Conservation (phyloP, 1,140 invertebrate genomes). For the Triops cancriformis region DNA sequence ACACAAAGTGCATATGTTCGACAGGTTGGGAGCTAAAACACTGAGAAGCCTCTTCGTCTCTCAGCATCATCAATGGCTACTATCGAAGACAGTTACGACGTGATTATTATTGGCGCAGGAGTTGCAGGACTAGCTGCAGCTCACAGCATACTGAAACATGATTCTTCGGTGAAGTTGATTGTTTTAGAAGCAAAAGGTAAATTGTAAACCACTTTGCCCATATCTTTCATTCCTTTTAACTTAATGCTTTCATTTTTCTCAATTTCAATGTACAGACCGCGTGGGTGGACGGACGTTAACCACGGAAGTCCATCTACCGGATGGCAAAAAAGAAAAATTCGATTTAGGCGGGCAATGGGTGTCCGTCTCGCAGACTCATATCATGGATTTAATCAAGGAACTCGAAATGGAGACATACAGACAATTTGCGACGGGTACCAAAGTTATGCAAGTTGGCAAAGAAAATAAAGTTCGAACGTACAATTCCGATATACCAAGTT, state of each 20-base stretch:
- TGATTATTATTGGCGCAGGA: slow-evolving; percentile 26
- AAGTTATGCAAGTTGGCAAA: slow-evolving; percentile 39
- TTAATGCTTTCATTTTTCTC: background rate
- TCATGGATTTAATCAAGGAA: slow-evolving; percentile 33
- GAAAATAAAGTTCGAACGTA: slow-evolving; percentile 36
- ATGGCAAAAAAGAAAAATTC: slow-evolving; percentile 30
- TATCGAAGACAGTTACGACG: slow-evolving; percentile 12
- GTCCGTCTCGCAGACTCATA: slow-evolving; percentile 33
- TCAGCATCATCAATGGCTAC: background rate
- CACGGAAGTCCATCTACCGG: slow-evolving; percentile 25
- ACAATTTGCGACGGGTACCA: slow-evolving; percentile 39
- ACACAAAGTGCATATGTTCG: background rate
- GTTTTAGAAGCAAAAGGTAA: slow-evolving; percentile 28
- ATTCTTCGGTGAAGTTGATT: slow-evolving; percentile 15
- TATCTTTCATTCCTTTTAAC: background rate
- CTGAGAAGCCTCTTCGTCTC: background rate
- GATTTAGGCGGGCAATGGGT: slow-evolving; percentile 37
- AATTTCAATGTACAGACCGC: slow-evolving; percentile 28
- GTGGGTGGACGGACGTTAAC: slow-evolving; percentile 35
- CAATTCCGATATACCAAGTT: slow-evolving; percentile 37
- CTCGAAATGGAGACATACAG: slow-evolving; percentile 32
- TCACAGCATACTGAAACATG: slow-evolving; percentile 24
- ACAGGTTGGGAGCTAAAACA: background rate
- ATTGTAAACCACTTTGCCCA: background rate
- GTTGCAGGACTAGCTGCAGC: slow-evolving; percentile 26